Evolutionary conservation across 1,140 invertebrate genomes (phyloP).

Genomic region (Homarus americanus): DNA sequence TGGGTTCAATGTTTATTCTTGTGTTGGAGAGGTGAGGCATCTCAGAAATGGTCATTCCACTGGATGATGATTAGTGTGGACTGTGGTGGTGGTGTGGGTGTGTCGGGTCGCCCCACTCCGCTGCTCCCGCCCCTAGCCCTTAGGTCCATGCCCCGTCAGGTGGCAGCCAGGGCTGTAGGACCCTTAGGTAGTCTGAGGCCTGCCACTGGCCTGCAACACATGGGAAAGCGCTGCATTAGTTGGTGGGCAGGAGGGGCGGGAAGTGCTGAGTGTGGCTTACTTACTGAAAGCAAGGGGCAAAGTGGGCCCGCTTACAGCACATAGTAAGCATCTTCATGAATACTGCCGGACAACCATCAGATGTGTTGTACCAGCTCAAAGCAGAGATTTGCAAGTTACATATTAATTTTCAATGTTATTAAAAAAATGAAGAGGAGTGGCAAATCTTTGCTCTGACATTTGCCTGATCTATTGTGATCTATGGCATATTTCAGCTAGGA

Average conservation of each 20-base stretch:
- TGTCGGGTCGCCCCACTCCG: constrained; percentile 24
- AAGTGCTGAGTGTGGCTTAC: background rate
- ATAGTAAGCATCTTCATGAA: background rate
- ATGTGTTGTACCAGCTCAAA: background rate
- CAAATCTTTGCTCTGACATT: background rate
- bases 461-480: constrained; percentile 8
- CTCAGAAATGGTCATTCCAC: constrained; percentile 2
- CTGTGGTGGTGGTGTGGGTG: constrained; percentile 42
- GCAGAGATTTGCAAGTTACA: background rate
- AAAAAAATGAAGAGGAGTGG: background rate
- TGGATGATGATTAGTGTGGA: constrained; percentile 1
- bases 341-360: background rate
- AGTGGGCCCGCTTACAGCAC: background rate
- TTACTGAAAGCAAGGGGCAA: background rate
- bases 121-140: constrained; percentile 48
- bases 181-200: constrained; percentile 57
- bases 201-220: constrained; percentile 70
- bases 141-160: constrained; percentile 53
- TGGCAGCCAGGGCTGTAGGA: constrained; percentile 55
- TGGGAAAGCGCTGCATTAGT: constrained; percentile 59
- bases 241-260: constrained; percentile 3
- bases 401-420: background rate
- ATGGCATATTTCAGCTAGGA: constrained; percentile 3
- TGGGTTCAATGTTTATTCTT: constrained; percentile 13
- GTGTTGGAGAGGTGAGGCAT: constrained; percentile 13